Base-by-base conservation (phyloP, 2,888 invertebrate species). In the Rhaphigaster nebulosa region DNA sequence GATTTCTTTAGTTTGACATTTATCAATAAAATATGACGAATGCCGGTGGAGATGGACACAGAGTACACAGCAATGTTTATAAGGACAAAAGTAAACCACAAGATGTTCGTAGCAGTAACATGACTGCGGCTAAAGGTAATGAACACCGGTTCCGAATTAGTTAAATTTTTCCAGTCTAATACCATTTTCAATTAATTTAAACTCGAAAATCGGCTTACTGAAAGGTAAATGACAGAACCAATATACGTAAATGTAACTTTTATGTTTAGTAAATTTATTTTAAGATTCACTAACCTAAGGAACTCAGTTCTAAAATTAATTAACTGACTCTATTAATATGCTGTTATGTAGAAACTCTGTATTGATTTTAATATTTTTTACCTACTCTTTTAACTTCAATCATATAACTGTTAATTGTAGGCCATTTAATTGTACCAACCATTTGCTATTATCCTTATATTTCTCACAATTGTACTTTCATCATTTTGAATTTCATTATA, bases 41-140 rank as follows among this genome's bases (percentile, higher is more conserved):
- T 90, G 92, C 93, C 92, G 94, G 94, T 70, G 93, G 94, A 92
- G 95, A 95, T 92, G 95, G 95, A 93, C 93, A 93, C 54, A 93
- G 93, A 92, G 94, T 93, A 80, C 91, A 92, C 12, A 92, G 92
- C 45, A 92, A 92, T 90, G 96, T 97, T 90, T 98, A 97, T 93
- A 97, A 97, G 94, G 97, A 98, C 94, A 98, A 97, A 95, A 97
- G 96, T 93, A 99, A 99, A 95, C 99, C 99, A 87, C 95, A 96
- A 80, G 98, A 99, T 95, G 98, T 99, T 93, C 96, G 99, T 91
- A 95, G 95, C 92, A 99, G 99, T 94, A 99, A 99, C 94, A 99
- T 99, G 93, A 97, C 97, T 94, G 99, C 99, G 93, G 99, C 99
- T 90, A 99, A 99, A 97, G 98, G 99, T 98, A 95, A 91, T 91